Conservation (phyloP, 2,888 invertebrate species). For the Spodoptera exigua region DNA sequence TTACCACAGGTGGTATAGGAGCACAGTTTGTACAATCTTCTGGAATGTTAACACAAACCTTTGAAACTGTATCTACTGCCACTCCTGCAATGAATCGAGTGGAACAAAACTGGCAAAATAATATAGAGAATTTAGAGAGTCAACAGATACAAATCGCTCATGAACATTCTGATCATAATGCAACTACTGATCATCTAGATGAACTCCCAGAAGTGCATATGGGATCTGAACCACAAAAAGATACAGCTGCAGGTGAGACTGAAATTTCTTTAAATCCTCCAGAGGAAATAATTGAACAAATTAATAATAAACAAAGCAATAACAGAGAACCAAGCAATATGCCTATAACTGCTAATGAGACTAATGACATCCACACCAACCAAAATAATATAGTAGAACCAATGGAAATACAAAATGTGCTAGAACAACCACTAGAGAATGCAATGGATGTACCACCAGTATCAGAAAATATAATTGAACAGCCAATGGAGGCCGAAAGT, state of each 20-base stretch:
- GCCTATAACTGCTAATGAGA: constrained; percentile 11
- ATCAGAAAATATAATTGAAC: constrained; percentile 4
- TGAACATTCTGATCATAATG: constrained; percentile 46
- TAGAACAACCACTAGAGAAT: constrained; percentile 17
- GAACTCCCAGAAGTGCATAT: constrained; percentile 69
- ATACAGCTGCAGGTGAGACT: constrained; percentile 38
- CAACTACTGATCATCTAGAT: constrained; percentile 49
- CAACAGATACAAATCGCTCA: constrained; percentile 60
- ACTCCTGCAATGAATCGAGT: constrained; percentile 84
- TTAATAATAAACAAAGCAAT: constrained; percentile 30
- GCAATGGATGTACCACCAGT: not conserved
- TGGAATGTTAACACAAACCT: constrained; percentile 81
- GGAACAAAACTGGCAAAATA: constrained; percentile 75
- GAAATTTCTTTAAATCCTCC: constrained; percentile 32
- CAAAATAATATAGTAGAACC: constrained; percentile 23
- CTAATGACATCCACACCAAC: constrained; percentile 23
- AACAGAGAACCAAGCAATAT: constrained; percentile 17
- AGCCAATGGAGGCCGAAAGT: constrained; percentile 16
- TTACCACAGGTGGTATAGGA: constrained; percentile 77
- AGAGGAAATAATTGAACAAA: constrained; percentile 35
- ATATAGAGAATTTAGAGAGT: constrained; percentile 61
- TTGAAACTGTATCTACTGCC: constrained; percentile 79
- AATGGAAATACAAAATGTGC: constrained; percentile 27
- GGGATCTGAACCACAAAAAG: constrained; percentile 49
- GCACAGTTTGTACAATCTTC: constrained; percentile 81